These are phyloP conservation scores for Amitus sp. DNA, from an alignment of 2,888 invertebrate species.

Conservation along the genomic window DNA sequence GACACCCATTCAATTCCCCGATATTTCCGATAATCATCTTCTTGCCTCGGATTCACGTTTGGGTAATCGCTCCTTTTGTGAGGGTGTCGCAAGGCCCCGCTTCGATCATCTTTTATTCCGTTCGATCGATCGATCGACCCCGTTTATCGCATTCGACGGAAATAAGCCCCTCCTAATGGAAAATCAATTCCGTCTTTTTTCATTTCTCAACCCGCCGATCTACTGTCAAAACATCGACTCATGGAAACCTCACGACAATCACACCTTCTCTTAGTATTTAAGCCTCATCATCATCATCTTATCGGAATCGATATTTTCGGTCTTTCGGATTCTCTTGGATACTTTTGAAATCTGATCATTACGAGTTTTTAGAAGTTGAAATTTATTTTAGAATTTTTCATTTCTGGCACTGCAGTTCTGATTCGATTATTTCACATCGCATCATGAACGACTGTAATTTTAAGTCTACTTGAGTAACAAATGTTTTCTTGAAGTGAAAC, in stretches of 20 bases:
- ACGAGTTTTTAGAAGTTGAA: too few relatives aligned
- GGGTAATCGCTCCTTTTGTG: slow-evolving; percentile 27
- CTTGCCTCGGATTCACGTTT: slow-evolving; percentile 34
- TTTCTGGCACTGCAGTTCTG: too few relatives aligned
- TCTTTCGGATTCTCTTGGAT: too few relatives aligned
- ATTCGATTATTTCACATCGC: too few relatives aligned
- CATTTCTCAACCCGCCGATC: not conserved
- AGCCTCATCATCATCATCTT: too few relatives aligned
- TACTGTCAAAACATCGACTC: slow-evolving; percentile 1
- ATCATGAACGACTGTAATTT: too few relatives aligned
- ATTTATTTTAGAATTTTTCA: too few relatives aligned
- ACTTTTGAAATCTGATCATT: too few relatives aligned
- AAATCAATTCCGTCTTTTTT: slow-evolving; percentile 5
- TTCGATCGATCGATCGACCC: not conserved
- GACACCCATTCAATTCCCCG: slow-evolving; percentile 65
- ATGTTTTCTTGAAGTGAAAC: too few relatives aligned
- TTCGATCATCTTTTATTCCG: not conserved
- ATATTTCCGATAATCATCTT: slow-evolving; percentile 62
- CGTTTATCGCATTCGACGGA: too few relatives aligned
- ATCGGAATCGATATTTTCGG: too few relatives aligned
- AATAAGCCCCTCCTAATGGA: not conserved
- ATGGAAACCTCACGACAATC: not conserved
- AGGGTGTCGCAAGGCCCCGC: slow-evolving; percentile 20
- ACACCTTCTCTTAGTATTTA: not conserved
- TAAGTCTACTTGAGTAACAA: too few relatives aligned